Evolutionary conservation across 1,140 invertebrate species (phyloP).

Genomic region (Eumeta japonica): DNA sequence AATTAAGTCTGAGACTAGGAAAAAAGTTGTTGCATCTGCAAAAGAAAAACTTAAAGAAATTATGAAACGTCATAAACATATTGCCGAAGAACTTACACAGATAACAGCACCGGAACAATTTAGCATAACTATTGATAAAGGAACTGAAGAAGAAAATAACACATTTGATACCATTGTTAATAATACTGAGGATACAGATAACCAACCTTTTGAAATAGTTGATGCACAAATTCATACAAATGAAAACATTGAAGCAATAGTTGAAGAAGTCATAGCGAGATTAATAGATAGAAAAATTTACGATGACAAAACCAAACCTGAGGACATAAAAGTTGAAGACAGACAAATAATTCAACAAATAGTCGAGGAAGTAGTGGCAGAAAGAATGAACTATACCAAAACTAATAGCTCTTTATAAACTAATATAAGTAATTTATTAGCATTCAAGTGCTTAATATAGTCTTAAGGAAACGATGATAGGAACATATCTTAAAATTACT

Average conservation of each 20-base stretch:
- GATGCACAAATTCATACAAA: conserved; percentile 16
- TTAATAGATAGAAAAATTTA: conserved; percentile 51
- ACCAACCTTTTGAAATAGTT: not conserved
- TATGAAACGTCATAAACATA: conserved; percentile 51
- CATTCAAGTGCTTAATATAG: not conserved
- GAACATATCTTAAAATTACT: no score
- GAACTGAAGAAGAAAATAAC: not conserved
- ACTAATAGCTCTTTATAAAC: conserved; percentile 12
- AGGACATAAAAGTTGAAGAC: conserved; percentile 41
- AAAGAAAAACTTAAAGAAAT: conserved; percentile 56
- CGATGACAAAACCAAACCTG: conserved; percentile 42
- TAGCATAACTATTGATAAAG: conserved; percentile 10
- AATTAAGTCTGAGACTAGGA: conserved; percentile 47
- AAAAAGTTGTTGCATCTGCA: conserved; percentile 46
- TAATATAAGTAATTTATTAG: not conserved
- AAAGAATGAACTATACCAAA: conserved; percentile 40
- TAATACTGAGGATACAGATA: not conserved
- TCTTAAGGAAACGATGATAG: no score
- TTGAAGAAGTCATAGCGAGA: conserved; percentile 50
- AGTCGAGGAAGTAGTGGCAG: conserved; percentile 49
- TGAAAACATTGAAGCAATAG: conserved; percentile 47
- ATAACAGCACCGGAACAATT: conserved; percentile 25
- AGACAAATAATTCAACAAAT: conserved; percentile 50
- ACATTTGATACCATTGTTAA: not conserved
- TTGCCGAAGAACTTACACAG: conserved; percentile 38